Evolutionary conservation across 2,113 vertebrate species (phyloP), one percentile per base, ranked within the genome.

Genomic region (Microcebus ravelobensis): DNA sequence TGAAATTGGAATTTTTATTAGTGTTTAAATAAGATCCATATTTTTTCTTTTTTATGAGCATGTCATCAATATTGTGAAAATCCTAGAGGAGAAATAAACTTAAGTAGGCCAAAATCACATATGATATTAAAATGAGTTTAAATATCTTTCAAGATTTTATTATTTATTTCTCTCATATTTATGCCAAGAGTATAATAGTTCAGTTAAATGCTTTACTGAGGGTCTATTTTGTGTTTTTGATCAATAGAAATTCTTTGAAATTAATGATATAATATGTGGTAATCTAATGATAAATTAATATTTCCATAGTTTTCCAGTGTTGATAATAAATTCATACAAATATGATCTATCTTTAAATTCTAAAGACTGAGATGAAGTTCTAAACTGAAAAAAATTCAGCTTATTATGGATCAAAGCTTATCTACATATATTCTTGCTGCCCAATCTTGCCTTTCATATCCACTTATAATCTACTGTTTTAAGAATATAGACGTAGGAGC

Each of bases 101-200:
- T 84, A 97, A 95, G 82, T n/a, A 34, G 97, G 92, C 76, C 97
- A 98, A 93, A 93, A 71, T 96, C 79, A 55, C 67, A 92, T 6
- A 3, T 96, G 84, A 96, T 93, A 94, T n/a, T 96, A 93, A 98
- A 98, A 96, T 94, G 70, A 90, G 87, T 92, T 95, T 94, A 94
- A 95, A 95, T 88, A 90, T 63, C 31, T 94, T 98, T 97, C 68
- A 90, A 92, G 82, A 94, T 93, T 96, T 97, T 97, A 95, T 73
- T 97, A 25, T 81, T 98, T 98, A 57, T 96, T 68, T 92, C 84
- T 96, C 86, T 97, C 85, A 81, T 90, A 96, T 97, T 90, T 81
- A 29, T 96, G 55, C 90, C 5, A 27, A 96, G 95, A 96, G 91
- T 87, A 92, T 74, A 98, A 92, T 2, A 14, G 52, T 76, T 98